A percentile compares a stretch with the other conserved stretches of the same genome.
phyloP scores from a whole-genome alignment of 2,113 vertebrate species.

The Oreocharis arfaki region DNA sequence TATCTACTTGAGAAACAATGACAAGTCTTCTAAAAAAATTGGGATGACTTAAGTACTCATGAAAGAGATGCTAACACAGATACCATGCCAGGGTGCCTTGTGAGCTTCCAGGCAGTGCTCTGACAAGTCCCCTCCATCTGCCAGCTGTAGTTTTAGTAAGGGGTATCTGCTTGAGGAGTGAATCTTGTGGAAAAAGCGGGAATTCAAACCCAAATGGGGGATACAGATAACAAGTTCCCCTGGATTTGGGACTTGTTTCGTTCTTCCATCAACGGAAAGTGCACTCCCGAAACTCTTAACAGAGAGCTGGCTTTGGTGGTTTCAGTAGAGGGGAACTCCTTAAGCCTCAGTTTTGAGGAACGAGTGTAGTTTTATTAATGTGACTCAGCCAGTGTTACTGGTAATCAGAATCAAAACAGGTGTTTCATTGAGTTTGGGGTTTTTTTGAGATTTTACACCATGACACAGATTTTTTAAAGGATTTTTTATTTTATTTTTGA shows the following conservation, averaged over 20 bases:
- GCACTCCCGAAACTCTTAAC: background rate
- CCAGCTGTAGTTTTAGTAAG: background rate
- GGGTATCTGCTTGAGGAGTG: background rate
- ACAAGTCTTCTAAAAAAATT: constrained; percentile 53
- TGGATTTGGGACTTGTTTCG: background rate
- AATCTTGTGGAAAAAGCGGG: background rate
- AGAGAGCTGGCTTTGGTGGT: background rate
- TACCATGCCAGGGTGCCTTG: background rate
- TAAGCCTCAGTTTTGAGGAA: background rate
- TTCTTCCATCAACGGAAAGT: background rate
- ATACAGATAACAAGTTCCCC: background rate
- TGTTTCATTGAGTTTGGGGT: background rate
- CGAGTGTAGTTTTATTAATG: background rate
- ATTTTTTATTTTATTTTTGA: background rate
- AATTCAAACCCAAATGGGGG: background rate
- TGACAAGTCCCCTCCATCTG: background rate
- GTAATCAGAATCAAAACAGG: background rate
- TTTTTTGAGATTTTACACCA: background rate
- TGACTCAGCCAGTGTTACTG: background rate
- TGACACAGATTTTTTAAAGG: background rate
- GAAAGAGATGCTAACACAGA: constrained; percentile 22
- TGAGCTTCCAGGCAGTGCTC: background rate
- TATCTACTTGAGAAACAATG: constrained; percentile 55
- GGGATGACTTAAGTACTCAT: constrained; percentile 33
- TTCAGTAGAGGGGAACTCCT: background rate